Evolutionary conservation across 2,888 invertebrate species (phyloP).

Genomic region (Drosophila anomelani): DNA sequence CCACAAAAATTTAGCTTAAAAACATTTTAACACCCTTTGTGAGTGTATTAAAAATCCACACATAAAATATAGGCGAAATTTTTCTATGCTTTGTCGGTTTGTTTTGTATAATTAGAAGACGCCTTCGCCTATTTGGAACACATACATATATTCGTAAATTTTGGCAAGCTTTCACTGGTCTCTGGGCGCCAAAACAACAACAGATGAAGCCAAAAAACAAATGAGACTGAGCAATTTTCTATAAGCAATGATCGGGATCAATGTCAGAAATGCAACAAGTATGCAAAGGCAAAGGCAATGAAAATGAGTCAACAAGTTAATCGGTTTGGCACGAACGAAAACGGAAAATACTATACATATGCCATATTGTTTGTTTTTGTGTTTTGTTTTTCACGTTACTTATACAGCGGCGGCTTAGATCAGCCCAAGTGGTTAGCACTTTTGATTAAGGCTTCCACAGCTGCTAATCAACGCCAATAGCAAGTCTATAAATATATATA

Average conservation of each 20-base stretch:
- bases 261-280: constrained; percentile 63
- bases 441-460: not conserved
- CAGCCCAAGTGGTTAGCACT: constrained; percentile 1
- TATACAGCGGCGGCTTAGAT: not conserved
- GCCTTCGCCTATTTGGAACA: constrained; percentile 15
- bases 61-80: constrained; percentile 4
- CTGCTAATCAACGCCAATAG: constrained; percentile 9
- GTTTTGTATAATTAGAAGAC: constrained; percentile 33
- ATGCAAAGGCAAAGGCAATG: constrained; percentile 15
- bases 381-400: not conserved
- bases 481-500: constrained; percentile 2
- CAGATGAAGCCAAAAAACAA: constrained; percentile 18
- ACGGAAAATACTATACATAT: constrained; percentile 2
- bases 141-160: constrained; percentile 24
- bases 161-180: constrained; percentile 69
- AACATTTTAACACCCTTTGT: not conserved
- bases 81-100: constrained; percentile 14
- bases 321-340: constrained; percentile 10
- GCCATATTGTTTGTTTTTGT: not conserved
- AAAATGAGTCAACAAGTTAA: constrained; percentile 22
- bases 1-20: not conserved
- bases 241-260: constrained; percentile 52
- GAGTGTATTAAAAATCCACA: not conserved
- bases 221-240: constrained; percentile 24
- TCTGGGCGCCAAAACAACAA: constrained; percentile 24